These are phyloP conservation scores for Elanoides forficatus DNA, from an alignment of 2,113 vertebrate species.

Conservation along the genomic window DNA sequence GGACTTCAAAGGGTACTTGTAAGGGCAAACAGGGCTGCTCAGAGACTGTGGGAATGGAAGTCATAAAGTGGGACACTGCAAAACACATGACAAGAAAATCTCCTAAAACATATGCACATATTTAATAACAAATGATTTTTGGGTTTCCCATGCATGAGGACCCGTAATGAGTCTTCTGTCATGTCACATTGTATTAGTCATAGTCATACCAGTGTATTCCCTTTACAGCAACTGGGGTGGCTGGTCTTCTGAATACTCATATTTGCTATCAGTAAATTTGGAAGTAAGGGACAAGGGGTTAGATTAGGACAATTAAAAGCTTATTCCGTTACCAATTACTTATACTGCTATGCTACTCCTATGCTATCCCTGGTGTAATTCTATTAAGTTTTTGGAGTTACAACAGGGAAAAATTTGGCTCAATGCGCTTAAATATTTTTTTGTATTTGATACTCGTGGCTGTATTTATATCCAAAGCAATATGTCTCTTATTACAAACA, in stretches of 20 bases:
- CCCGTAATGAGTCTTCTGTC: background rate
- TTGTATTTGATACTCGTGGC: background rate
- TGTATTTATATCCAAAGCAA: conserved; percentile 57
- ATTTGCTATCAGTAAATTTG: background rate
- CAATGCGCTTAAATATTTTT: conserved; percentile 37
- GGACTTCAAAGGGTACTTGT: background rate
- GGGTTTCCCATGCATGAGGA: background rate
- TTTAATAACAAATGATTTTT: background rate
- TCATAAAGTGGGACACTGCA: background rate
- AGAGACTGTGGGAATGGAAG: background rate
- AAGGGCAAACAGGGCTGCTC: background rate
- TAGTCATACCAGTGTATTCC: background rate
- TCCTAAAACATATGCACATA: background rate
- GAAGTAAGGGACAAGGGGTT: background rate
- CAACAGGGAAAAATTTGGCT: conserved; percentile 34
- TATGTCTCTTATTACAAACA: conserved; percentile 63
- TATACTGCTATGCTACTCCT: background rate
- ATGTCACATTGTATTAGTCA: background rate
- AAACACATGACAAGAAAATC: background rate
- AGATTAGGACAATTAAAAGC: background rate
- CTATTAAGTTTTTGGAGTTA: background rate
- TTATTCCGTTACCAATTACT: background rate
- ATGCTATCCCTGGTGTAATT: background rate
- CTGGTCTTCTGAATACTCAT: background rate
- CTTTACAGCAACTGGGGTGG: background rate